Evolutionary conservation across 2,797 vertebrate genomes (phyloP).

Genomic region (Anas flavirostris): DNA sequence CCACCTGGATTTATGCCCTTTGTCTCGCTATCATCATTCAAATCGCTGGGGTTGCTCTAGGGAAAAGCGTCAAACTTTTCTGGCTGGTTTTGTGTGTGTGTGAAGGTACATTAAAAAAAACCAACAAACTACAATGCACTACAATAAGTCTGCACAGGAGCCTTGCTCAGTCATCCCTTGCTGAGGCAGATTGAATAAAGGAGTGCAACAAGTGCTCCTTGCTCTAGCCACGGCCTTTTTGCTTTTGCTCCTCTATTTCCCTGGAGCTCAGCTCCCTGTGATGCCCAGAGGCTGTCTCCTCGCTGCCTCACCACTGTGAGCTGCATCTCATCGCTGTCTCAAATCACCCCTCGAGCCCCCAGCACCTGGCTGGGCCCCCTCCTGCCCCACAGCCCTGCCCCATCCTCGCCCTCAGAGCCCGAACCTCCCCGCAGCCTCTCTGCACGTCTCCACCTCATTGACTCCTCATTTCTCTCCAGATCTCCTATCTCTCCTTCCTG

Average conservation of each 20-base stretch:
- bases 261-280: background rate
- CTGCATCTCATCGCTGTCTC: background rate
- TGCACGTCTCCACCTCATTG: background rate
- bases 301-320: background rate
- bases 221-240: background rate
- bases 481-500: background rate
- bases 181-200: background rate
- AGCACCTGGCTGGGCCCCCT: background rate
- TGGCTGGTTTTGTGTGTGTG: background rate
- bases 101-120: background rate
- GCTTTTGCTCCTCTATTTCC: background rate
- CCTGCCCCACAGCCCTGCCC: background rate
- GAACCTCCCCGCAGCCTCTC: background rate
- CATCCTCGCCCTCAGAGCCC: background rate
- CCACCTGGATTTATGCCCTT: background rate
- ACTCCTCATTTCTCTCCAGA: constrained; percentile 4
- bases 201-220: background rate
- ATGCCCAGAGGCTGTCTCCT: background rate
- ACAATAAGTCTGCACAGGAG: background rate
- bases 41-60: background rate
- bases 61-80: background rate
- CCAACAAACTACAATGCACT: too few relatives aligned
- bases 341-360: background rate
- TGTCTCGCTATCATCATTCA: background rate
- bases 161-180: background rate